Evolutionary conservation across 2,113 vertebrate species (phyloP).

Genomic region (Ptychochromis oligacanthus): DNA sequence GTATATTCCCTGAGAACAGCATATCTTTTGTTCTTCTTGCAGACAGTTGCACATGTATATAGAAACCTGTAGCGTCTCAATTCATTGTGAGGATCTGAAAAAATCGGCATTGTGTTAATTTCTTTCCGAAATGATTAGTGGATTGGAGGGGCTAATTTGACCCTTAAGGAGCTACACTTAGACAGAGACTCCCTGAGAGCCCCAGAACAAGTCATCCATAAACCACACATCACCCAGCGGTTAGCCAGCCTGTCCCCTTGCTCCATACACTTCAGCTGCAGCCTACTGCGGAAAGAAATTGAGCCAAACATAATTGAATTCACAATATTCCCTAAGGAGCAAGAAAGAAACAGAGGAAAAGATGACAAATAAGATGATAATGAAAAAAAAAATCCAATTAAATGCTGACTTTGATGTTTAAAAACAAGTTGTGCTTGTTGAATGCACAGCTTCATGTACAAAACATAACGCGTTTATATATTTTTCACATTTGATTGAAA

Average conservation of each 20-base stretch:
- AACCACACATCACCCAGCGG: constrained; percentile 59
- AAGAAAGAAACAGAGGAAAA: not conserved
- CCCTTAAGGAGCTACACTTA: constrained; percentile 63
- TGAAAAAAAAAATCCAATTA: constrained; percentile 44
- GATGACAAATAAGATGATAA: constrained; percentile 13
- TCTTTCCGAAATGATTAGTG: constrained; percentile 64
- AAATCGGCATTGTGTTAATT: constrained; percentile 28
- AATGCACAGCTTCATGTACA: not conserved
- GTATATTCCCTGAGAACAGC: not conserved
- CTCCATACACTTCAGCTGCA: constrained; percentile 17
- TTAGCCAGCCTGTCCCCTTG: constrained; percentile 30
- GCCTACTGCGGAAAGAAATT: constrained; percentile 28
- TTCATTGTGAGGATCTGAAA: constrained; percentile 25
- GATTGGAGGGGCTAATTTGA: constrained; percentile 65
- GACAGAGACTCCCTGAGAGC: constrained; percentile 59
- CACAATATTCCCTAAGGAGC: constrained; percentile 24
- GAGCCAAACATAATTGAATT: constrained; percentile 31
- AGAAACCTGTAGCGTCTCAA: not conserved
- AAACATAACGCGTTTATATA: not conserved
- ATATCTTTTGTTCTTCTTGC: not conserved
- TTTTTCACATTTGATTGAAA: not conserved
- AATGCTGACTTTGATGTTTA: constrained; percentile 36
- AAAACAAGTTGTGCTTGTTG: not conserved
- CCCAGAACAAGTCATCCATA: constrained; percentile 49
- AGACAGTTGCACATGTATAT: not conserved